Conservation (phyloP, 2,888 invertebrate genomes). For the Lumbricus terrestris region DNA sequence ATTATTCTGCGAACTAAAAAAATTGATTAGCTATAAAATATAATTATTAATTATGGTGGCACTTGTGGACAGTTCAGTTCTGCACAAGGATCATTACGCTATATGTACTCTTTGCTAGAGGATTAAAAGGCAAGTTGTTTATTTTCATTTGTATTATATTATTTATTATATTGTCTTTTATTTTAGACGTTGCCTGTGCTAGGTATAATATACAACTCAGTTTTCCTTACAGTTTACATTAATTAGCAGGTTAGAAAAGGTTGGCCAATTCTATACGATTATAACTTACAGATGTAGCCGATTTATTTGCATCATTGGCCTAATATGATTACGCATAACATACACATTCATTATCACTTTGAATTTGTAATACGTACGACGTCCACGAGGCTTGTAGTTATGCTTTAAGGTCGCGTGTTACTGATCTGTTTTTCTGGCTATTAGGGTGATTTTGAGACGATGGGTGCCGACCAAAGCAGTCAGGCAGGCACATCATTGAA, state of each 20-base stretch:
- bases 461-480: constrained; percentile 56
- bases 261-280: neutral
- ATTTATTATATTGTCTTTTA: too few species aligned
- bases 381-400: too few species aligned
- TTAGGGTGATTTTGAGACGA: constrained; percentile 28
- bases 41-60: too few species aligned
- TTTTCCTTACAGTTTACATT: neutral
- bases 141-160: neutral
- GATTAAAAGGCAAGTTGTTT: neutral
- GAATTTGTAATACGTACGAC: neutral
- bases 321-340: neutral
- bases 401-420: neutral
- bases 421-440: neutral
- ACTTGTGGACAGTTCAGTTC: too few species aligned
- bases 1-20: neutral
- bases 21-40: too few species aligned
- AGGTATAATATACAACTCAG: neutral
- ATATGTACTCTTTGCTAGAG: neutral
- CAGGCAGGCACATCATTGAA: constrained; percentile 45
- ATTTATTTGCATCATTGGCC: neutral
- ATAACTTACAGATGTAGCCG: neutral
- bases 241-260: neutral
- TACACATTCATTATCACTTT: neutral
- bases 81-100: neutral
- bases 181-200: neutral